phyloP scores from a whole-genome alignment of 2,797 vertebrate species.

The Allobates femoralis region DNA sequence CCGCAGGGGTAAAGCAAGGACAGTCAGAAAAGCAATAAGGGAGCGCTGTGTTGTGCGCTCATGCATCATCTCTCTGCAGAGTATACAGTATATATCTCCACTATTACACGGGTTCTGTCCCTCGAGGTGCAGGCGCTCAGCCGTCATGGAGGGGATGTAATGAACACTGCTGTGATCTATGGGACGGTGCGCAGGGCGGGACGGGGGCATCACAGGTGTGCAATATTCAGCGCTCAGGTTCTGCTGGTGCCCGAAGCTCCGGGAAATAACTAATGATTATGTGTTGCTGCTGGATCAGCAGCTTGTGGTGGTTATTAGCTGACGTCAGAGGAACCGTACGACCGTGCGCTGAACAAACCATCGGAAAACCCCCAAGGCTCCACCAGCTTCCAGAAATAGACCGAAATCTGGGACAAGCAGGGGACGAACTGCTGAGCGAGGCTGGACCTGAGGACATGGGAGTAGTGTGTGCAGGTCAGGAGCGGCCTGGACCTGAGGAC shows the following conservation, averaged over 20 bases:
- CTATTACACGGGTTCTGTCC: not conserved
- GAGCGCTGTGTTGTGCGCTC: not conserved
- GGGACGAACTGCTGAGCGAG: not conserved
- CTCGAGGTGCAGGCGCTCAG: not conserved
- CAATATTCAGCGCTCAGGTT: not conserved
- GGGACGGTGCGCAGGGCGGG: not conserved
- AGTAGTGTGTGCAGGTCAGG: not conserved
- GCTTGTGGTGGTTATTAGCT: constrained; percentile 64
- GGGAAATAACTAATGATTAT: constrained; percentile 36
- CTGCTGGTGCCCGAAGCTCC: not conserved
- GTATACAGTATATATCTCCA: no score
- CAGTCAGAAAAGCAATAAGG: not conserved
- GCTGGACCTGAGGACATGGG: constrained; percentile 15
- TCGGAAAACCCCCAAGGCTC: constrained; percentile 44
- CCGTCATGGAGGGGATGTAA: not conserved
- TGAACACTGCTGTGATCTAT: not conserved
- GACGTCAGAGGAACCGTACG: constrained; percentile 65
- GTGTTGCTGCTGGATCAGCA: constrained; percentile 44
- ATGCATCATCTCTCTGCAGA: not conserved
- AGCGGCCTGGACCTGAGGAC: no score
- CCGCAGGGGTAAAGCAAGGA: not conserved
- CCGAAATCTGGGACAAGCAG: constrained; percentile 21
- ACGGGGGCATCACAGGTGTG: not conserved
- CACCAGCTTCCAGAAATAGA: constrained; percentile 44
- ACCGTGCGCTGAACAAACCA: constrained; percentile 66